Base-by-base conservation (phyloP, 1,140 invertebrate genomes). In the Gryllus bimaculatus region DNA sequence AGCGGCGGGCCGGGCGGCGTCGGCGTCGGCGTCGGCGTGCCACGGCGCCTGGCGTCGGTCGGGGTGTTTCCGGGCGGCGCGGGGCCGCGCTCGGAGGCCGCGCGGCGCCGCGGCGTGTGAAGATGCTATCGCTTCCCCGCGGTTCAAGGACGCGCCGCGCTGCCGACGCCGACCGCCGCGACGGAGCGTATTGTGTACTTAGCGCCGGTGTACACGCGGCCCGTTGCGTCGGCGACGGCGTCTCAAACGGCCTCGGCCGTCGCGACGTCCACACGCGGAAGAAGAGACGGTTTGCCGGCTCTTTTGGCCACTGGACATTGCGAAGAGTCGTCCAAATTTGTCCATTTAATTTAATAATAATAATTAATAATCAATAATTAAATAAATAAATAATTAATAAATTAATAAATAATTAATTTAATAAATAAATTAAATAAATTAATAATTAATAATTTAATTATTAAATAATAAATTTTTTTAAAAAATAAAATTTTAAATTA, bases 101-200 rank as follows among this genome's bases (percentile, higher is more conserved):
- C 54, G 54, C 54, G 54, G 54, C 54, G 54, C 54, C 54, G 54
- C 54, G 54, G 54, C 54, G 54, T 66, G 54, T 66, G 54, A 66
- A 66, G 54, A 66, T 66, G 54, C 18, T 66, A 66, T 66, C 54
- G 54, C 54, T 66, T 66, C 54, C 54, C 54, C 54, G 54, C 18
- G 54, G 54, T 66, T 66, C 54, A 66, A 66, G 54, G 54, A 66
- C 54, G 54, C 54, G 54, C 54, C 54, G 54, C 54, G 54, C 54
- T 7, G 54, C 18, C 10, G 54, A 66, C 54, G 18, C 54, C 7
- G 18, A 1, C 54, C 54, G 10, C 54, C 54, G 54, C 54, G 54
- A 10, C 54, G 54, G 18, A 2, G 54, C 54, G 54, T 18, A 66
- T 66, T 66, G 54, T 66, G 54, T 66, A 66, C 10, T n/a, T 1